These are phyloP conservation scores for Bothrops alternatus DNA, from an alignment of 2,797 vertebrate species.

Conservation along the genomic window DNA sequence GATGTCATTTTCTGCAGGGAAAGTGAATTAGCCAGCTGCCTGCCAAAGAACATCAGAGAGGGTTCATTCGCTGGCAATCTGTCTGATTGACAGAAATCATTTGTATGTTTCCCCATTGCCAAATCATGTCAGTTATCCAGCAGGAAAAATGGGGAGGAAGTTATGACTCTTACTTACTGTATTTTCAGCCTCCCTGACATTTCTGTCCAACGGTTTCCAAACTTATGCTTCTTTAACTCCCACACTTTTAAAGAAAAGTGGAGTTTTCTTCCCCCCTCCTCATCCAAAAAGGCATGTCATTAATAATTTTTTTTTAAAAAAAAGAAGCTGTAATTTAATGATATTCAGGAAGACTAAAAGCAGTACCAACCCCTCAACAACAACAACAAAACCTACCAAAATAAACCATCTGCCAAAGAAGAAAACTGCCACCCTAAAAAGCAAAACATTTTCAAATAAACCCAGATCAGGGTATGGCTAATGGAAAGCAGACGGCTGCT, in stretches of 20 bases:
- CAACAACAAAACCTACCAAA: neutral
- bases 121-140: conserved; percentile 10
- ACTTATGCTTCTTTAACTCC: neutral
- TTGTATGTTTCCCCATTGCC: conserved; percentile 35
- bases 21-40: conserved; percentile 55
- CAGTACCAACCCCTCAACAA: neutral
- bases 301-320: neutral
- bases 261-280: neutral
- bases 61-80: conserved; percentile 38
- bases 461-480: conserved; percentile 6
- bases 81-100: conserved; percentile 42
- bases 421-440: conserved; percentile 7
- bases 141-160: neutral
- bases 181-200: neutral
- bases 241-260: neutral
- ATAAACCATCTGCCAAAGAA: neutral
- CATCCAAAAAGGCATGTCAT: neutral
- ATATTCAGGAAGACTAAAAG: neutral
- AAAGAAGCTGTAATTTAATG: neutral
- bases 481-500: conserved; percentile 22
- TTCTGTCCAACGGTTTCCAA: neutral
- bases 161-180: fast-evolving
- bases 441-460: neutral
- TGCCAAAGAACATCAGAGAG: conserved; percentile 46
- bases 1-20: conserved; percentile 47